Conservation (phyloP, 2,113 vertebrate species). For the Paramormyrops kingsleyae region DNA sequence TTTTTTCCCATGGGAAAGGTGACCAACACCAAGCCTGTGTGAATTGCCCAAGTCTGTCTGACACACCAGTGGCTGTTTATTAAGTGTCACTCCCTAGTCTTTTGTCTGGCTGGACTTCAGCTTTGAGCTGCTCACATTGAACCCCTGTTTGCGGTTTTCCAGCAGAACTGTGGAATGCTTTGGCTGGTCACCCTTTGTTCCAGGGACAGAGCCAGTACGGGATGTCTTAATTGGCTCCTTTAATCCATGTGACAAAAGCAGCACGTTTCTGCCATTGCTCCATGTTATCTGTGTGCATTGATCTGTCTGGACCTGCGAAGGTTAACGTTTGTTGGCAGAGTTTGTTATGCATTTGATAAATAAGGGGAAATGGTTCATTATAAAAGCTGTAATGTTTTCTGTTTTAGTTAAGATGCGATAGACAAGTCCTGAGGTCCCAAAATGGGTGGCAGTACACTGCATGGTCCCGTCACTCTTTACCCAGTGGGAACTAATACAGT, state of each 20-base stretch:
- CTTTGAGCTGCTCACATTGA: background rate
- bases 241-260: background rate
- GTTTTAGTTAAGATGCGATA: background rate
- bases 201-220: background rate
- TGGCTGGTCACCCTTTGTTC: background rate
- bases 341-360: background rate
- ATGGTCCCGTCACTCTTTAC: background rate
- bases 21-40: background rate
- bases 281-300: background rate
- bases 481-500: background rate
- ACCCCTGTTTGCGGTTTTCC: background rate
- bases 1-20: background rate
- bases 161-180: background rate
- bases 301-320: background rate
- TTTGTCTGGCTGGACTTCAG: background rate
- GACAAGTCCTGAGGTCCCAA: background rate
- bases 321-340: background rate
- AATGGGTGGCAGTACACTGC: background rate
- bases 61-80: background rate
- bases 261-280: background rate
- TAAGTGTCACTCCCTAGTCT: background rate
- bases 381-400: background rate
- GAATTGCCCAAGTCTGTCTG: background rate
- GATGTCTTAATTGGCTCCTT: background rate
- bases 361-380: background rate